phyloP scores from a whole-genome alignment of 23 tunicate genomes.

The Trididemnum nubilum region DNA sequence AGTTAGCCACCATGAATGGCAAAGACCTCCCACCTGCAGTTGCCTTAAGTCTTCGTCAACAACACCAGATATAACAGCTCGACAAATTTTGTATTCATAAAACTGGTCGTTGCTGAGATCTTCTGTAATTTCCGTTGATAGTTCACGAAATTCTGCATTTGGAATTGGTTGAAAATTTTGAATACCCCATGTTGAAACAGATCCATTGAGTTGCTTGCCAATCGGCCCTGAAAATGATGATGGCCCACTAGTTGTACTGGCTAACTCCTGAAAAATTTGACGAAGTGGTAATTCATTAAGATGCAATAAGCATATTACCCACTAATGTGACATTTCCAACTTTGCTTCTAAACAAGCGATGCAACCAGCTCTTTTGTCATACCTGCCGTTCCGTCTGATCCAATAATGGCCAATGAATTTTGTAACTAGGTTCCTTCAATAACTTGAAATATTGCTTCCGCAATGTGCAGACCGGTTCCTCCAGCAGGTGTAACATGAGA shows the following conservation, averaged over 20 bases:
- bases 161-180: not conserved
- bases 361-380: slow-evolving; percentile 29
- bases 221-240: slow-evolving; percentile 17
- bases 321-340: slow-evolving; percentile 3
- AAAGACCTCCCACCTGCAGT: slow-evolving; percentile 25
- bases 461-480: slow-evolving; percentile 26
- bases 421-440: not conserved
- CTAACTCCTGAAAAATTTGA: slow-evolving; percentile 6
- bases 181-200: slow-evolving; percentile 30
- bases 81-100: slow-evolving; percentile 25
- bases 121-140: slow-evolving; percentile 6
- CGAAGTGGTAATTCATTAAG: slow-evolving; percentile 22
- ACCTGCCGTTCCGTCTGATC: slow-evolving; percentile 28
- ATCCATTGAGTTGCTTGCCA: slow-evolving; percentile 20
- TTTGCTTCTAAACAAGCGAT: slow-evolving; percentile 3
- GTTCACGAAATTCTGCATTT: slow-evolving; percentile 21
- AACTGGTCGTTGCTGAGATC: slow-evolving; percentile 17
- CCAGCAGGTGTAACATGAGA: no score
- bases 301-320: slow-evolving; percentile 38
- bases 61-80: slow-evolving; percentile 18
- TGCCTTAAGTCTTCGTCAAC: slow-evolving; percentile 5
- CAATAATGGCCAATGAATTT: not conserved
- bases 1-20: slow-evolving; percentile 34
- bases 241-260: slow-evolving; percentile 20
- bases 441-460: slow-evolving; percentile 14